Evolutionary conservation across 2,113 vertebrate species (phyloP).

Genomic region (Gulo gulo): DNA sequence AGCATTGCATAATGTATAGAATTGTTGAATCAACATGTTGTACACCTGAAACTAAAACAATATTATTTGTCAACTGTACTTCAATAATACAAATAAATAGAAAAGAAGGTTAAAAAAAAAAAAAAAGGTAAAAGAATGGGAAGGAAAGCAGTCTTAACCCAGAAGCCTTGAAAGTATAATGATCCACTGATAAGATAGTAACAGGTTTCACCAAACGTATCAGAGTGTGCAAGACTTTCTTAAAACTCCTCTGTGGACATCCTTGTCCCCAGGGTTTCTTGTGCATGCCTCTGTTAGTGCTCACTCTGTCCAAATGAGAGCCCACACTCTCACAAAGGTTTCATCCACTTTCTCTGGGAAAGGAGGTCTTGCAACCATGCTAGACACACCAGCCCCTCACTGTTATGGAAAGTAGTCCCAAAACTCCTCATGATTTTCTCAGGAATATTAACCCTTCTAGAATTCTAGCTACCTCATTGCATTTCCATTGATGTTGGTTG

Average conservation of each 20-base stretch:
- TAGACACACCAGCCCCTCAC: accelerated
- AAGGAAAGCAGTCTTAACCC: background rate
- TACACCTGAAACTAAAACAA: background rate
- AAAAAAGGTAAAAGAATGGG: background rate
- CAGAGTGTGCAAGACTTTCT: background rate
- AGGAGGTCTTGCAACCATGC: background rate
- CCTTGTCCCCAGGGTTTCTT: too few relatives aligned
- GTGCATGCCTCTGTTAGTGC: background rate
- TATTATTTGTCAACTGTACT: background rate
- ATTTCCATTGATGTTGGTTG: background rate
- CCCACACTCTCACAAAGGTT: background rate
- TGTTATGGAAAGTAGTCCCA: background rate
- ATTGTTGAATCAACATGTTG: background rate
- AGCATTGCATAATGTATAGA: background rate
- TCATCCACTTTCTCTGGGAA: background rate
- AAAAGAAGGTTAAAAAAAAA: background rate
- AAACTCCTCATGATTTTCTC: background rate
- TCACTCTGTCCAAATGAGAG: background rate
- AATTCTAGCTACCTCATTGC: background rate
- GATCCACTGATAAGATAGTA: background rate
- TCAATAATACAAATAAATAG: background rate
- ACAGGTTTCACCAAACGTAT: background rate
- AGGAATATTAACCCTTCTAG: background rate
- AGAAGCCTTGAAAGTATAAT: background rate
- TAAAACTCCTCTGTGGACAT: too few relatives aligned